A percentile compares a stretch with the other conserved stretches of the same genome.
Conservation (phyloP, 2,797 vertebrate genomes). For the Morus bassanus region DNA sequence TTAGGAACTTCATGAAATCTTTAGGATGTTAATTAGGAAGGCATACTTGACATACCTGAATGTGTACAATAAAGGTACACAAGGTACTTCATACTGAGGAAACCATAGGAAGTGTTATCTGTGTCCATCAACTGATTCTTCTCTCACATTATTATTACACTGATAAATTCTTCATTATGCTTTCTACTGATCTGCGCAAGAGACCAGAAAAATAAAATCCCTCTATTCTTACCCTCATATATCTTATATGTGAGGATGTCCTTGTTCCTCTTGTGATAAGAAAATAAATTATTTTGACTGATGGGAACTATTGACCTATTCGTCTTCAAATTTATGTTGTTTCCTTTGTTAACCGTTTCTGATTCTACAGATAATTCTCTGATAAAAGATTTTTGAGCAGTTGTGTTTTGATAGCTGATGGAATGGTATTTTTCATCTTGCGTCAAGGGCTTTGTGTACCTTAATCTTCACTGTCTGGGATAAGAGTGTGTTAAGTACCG, state of each 20-base stretch:
- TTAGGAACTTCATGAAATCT: neutral
- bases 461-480: neutral
- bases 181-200: neutral
- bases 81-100: neutral
- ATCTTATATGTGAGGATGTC: neutral
- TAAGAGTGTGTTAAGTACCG: neutral
- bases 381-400: neutral
- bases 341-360: neutral
- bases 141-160: neutral
- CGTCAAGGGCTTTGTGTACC: neutral
- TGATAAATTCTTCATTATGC: neutral
- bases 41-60: neutral
- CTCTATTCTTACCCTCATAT: neutral
- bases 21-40: neutral
- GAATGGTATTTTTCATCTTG: neutral
- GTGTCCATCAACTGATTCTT: neutral
- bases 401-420: neutral
- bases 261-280: neutral
- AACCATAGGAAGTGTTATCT: neutral
- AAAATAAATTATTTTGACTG: neutral
- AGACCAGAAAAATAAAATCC: neutral
- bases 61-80: neutral
- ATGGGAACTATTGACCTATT: neutral
- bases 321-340: neutral
- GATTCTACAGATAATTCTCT: neutral